Base-by-base conservation (phyloP, 2,888 invertebrate genomes). In the Heteromyza rotundicornis region DNA sequence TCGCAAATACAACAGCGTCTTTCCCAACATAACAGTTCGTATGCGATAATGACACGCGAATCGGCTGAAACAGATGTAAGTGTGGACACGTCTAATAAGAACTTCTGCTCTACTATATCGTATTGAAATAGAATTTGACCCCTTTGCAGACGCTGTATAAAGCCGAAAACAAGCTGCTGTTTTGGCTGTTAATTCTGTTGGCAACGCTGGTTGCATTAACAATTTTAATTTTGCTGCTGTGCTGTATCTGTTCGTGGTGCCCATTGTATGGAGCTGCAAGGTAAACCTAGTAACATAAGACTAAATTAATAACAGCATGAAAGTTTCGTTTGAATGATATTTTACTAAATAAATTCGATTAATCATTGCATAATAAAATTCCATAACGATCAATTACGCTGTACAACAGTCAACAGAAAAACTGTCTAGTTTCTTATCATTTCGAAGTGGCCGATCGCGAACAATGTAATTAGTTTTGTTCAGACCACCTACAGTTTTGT, bases 231-330 rank as follows among this genome's bases (percentile, higher is more conserved):
- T 84, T 94, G 54, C 87, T 94, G 65, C 86, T 92, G 63, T 95
- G 94, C 82, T 94, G 94, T 76, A 89, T 93, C 67, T 94, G 93
- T 77, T 90, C 91, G 71, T 90, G 91, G 74, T 94, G 94, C 76
- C 93, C 93, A n/a, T 86, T 92, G 57, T 93, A 91, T 73, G 89
- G 89, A 84, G 90, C 90, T 57, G 88, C 90, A 57, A 89, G 91
- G 88, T 88, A 86, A n/a, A n/a, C n/a, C n/a, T n/a, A n/a, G n/a
- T n/a, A n/a, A n/a, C n/a, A n/a, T n/a, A n/a, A n/a, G n/a, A n/a
- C n/a, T n/a, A n/a, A n/a, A n/a, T n/a, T n/a, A n/a, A n/a, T n/a
- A n/a, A n/a, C n/a, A n/a, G n/a, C n/a, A n/a, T n/a, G n/a, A n/a
- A n/a, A n/a, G n/a, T n/a, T n/a, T n/a, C n/a, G n/a, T n/a, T n/a